Base-by-base conservation (phyloP, 2,113 vertebrate genomes). In the Cyanoramphus novaezelandiae region DNA sequence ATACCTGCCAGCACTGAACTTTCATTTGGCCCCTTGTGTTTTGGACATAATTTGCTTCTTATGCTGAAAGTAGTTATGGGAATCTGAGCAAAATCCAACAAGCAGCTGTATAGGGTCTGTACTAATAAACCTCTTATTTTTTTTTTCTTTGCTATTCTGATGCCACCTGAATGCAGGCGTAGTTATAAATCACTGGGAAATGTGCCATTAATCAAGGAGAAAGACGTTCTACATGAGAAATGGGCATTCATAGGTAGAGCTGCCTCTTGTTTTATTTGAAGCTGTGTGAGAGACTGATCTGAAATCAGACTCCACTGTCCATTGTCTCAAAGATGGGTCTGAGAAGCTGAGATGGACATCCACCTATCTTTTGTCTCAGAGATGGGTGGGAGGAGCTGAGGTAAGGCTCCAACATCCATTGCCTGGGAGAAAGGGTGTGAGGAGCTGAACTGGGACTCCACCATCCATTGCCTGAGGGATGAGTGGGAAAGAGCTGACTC, bases 151-250 rank as follows among this genome's bases (percentile, higher is more conserved):
- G 63, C 37, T 82, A 24, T 76, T 88, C 82, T 85, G 70, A 69
- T 37, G n/a, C 63, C 49, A 83, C 53, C 25, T 1, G 37, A 77
- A 77, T 3, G 18, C 17, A 88, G 62, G 19, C 59, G 72, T 5
- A 33, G 55, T 62, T 90, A 89, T 93, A 91, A 91, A 95, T 94
- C 81, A 85, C 46, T 49, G 20, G 25, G 35, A 85, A 85, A 91
- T 6, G 19, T 50, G 85, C 49, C 67, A 96, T 96, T 94, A 92
- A 90, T 94, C 90, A 94, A 86, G 49, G n/a, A 82, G 39, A 75
- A 85, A 85, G 70, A 83, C 41, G 17, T 41, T 89, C 70, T 85
- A n/a, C 49, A 39, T 49, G 67, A 96, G 84, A 46, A 95, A 88
- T 74, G 41, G 63, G 28, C 17, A 7, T 69, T 89, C 67, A 29